Base-by-base conservation (phyloP, 2,113 vertebrate species). In the Anolis carolinensis region DNA sequence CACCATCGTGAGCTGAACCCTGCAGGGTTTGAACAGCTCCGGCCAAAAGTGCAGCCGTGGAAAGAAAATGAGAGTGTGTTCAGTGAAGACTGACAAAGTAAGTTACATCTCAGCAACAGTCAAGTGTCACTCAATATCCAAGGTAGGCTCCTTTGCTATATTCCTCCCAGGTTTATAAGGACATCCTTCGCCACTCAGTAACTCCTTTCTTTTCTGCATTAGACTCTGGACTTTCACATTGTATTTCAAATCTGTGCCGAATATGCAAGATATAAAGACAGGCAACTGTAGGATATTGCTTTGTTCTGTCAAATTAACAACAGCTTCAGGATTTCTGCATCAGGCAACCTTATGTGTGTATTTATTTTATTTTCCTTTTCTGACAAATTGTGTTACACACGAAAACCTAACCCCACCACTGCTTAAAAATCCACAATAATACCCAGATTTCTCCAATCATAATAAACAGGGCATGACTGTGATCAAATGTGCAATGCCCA, bases 71-170 rank as follows among this genome's bases (percentile, higher is more conserved):
- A 87, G 74, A 88, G 91, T 86, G 81, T 80, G 75, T 67, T 93
- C 91, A 75, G 86, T 90, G 91, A 95, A 87, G 91, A 90, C 92
- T 95, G 93, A 93, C 94, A 94, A 93, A 92, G 78, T 62, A 81
- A 55, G 89, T 94, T 94, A 92, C 71, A 72, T 92, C 80, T 87
- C 76, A 70, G 76, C 82, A 75, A 59, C 36, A 84, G 89, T 81
- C 62, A 90, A 89, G 73, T 82, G 62, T 86, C 88, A 76, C 91
- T 81, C 89, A 89, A 34, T 81, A 84, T 93, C 55, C 78, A 76
- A 87, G 84, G 77, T 93, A 82, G 76, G 44, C 82, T 92, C 89
- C 83, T 59, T 59, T 73, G 82, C 77, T 2, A 0, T 83, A 84
- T 89, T 85, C 82, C 63, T 90, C 81, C 10, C 72, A 82, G 84